Percentiles rank a stretch among this genome's conserved stretches.
Conservation (phyloP, 1,140 invertebrate genomes). For the Achatina immaculata region DNA sequence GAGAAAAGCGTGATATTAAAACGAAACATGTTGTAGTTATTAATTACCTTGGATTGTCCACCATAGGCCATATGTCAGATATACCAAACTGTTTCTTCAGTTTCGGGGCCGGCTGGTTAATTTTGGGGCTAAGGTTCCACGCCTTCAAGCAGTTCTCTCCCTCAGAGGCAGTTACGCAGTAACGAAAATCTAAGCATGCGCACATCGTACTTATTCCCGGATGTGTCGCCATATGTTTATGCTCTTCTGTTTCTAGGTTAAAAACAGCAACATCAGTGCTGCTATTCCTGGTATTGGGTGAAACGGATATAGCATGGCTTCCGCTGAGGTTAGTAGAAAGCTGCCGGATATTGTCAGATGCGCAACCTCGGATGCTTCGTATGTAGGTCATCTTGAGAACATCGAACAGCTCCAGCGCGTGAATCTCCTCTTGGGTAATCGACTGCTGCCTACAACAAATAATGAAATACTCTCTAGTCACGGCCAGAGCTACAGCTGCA, state of each 20-base stretch:
- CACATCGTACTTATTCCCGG: slow-evolving; percentile 57
- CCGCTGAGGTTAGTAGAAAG: slow-evolving; percentile 62
- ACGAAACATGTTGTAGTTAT: too few relatives aligned
- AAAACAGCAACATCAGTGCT: slow-evolving; percentile 66
- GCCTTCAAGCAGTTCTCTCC: slow-evolving; percentile 61
- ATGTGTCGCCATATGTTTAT: slow-evolving; percentile 69
- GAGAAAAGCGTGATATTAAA: too few relatives aligned
- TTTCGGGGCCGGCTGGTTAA: slow-evolving; percentile 62
- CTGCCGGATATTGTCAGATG: slow-evolving; percentile 57
- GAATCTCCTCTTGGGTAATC: slow-evolving; percentile 62
- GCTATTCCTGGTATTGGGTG: slow-evolving; percentile 54
- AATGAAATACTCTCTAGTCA: slow-evolving; percentile 65
- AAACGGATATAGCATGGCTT: slow-evolving; percentile 63
- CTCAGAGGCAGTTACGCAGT: slow-evolving; percentile 60
- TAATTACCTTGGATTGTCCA: slow-evolving; percentile 57
- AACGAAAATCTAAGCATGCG: slow-evolving; percentile 62
- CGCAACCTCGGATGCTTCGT: slow-evolving; percentile 65
- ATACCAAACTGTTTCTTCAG: slow-evolving; percentile 61
- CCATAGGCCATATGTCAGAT: slow-evolving; percentile 61
- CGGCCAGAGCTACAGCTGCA: slow-evolving; percentile 58
- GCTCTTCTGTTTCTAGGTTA: slow-evolving; percentile 70
- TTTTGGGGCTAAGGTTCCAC: slow-evolving; percentile 65
- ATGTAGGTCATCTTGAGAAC: slow-evolving; percentile 59
- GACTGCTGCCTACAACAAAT: slow-evolving; percentile 62
- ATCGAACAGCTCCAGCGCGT: slow-evolving; percentile 67